Evolutionary conservation across 1,140 invertebrate species (phyloP).

Genomic region (Hirudo medicinalis): DNA sequence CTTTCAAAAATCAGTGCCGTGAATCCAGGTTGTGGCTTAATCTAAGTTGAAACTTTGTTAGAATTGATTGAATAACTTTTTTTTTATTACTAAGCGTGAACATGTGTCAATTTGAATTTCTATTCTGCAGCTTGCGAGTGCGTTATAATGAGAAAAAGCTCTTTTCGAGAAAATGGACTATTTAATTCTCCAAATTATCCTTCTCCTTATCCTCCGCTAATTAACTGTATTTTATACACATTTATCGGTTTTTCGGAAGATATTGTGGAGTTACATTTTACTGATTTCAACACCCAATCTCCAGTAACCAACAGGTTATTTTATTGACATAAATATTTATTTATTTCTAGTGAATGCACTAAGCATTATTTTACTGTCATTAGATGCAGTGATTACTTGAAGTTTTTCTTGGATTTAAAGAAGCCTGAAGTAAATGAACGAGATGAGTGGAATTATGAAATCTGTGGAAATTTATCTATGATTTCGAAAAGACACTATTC

Average conservation of each 20-base stretch:
- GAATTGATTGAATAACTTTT: too few species aligned
- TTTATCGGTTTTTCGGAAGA: slow-evolving; percentile 61
- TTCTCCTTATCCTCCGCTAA: slow-evolving; percentile 55
- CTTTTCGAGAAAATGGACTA: slow-evolving; percentile 59
- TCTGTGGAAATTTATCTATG: slow-evolving; percentile 52
- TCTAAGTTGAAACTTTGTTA: not conserved
- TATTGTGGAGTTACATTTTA: slow-evolving; percentile 65
- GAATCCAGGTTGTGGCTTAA: slow-evolving; percentile 4
- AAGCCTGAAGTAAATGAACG: slow-evolving; percentile 60
- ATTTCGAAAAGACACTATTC: slow-evolving; percentile 60
- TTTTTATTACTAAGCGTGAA: too few species aligned
- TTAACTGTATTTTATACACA: slow-evolving; percentile 71
- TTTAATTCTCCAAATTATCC: slow-evolving; percentile 73
- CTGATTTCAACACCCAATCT: slow-evolving; percentile 57
- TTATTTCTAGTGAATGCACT: too few species aligned
- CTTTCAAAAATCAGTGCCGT: not conserved
- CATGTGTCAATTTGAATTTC: too few species aligned
- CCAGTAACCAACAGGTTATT: slow-evolving; percentile 29
- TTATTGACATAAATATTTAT: slow-evolving; percentile 24
- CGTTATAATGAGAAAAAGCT: slow-evolving; percentile 61
- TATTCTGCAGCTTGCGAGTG: slow-evolving; percentile 59
- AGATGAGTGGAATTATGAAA: slow-evolving; percentile 57
- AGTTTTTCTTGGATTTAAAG: slow-evolving; percentile 60
- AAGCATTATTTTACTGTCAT: slow-evolving; percentile 1
- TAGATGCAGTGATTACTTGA: slow-evolving; percentile 68